phyloP scores from a whole-genome alignment of 2,888 invertebrate species.

The Eristalinus sepulchralis region DNA sequence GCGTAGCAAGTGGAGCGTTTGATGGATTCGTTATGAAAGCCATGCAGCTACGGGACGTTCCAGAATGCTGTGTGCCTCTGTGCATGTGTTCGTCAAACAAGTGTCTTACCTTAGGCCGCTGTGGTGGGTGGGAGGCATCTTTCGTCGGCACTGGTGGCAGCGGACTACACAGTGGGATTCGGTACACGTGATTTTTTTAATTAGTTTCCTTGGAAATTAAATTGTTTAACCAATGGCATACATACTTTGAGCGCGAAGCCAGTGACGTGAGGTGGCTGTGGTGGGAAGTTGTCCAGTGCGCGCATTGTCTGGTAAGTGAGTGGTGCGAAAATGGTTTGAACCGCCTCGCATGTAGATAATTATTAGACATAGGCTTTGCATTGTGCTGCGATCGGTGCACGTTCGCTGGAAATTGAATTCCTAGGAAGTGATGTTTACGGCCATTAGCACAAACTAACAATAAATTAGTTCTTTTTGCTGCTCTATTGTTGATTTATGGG shows the following conservation, averaged over 20 bases:
- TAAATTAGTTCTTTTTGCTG: slow-evolving; percentile 43
- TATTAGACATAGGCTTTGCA: slow-evolving; percentile 43
- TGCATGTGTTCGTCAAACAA: slow-evolving; percentile 33
- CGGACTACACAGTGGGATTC: slow-evolving; percentile 23
- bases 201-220: slow-evolving; percentile 80
- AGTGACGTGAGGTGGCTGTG: neutral
- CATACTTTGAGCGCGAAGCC: slow-evolving; percentile 41
- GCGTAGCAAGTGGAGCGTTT: slow-evolving; percentile 64
- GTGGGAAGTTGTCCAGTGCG: neutral
- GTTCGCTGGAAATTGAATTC: slow-evolving; percentile 58
- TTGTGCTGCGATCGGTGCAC: slow-evolving; percentile 40
- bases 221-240: slow-evolving; percentile 74
- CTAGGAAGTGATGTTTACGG: slow-evolving; percentile 58
- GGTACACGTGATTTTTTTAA: slow-evolving; percentile 75
- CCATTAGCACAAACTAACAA: slow-evolving; percentile 61
- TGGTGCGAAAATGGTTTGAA: slow-evolving; percentile 35
- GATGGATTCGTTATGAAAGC: slow-evolving; percentile 69
- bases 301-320: slow-evolving; percentile 43
- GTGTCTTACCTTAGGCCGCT: slow-evolving; percentile 48
- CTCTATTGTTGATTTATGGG: slow-evolving; percentile 56
- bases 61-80: slow-evolving; percentile 20
- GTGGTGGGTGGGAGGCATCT: slow-evolving; percentile 22
- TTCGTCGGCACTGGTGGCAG: neutral
- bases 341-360: slow-evolving; percentile 46
- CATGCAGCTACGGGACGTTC: slow-evolving; percentile 40